Evolutionary conservation across 1,140 invertebrate genomes (phyloP), one percentile per base, ranked within the genome.

Genomic region (Anastatus disparis): DNA sequence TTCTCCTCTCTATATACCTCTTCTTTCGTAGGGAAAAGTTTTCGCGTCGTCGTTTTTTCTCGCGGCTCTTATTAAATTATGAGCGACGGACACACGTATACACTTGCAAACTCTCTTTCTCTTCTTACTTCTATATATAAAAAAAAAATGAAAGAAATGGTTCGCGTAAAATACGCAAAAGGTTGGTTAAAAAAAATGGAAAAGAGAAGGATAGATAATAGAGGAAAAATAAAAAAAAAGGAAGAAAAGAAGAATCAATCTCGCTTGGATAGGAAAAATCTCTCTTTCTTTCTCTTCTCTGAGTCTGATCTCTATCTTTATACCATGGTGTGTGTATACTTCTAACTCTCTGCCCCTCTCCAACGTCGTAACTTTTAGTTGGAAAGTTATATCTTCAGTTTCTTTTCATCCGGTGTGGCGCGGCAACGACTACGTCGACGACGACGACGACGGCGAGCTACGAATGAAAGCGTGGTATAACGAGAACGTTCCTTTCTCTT

Each of bases 21-120:
- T n/a, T n/a, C n/a, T n/a, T n/a, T n/a, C n/a, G n/a, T n/a, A n/a
- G n/a, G 27, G 6, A 3, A 27, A 20, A 55, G 53, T 26, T 7
- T 10, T 7, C 24, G 2, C n/a, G 15, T 31, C 52, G 38, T 44
- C n/a, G n/a, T n/a, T n/a, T 61, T 44, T 40, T 59, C 66, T 38
- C n/a, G 44, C 24, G 15, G 17, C 66, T 70, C 52, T 70, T 70
- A 70, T 70, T 70, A 70, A 70, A 70, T 70, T 70, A 70, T 61
- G 29, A 70, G 44, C 61, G 46, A 42, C 24, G 56, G 22, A 59
- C 35, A 27, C 44, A n/a, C 44, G 44, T 24, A 27, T 17, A 52
- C 48, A 27, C 53, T 24, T 12, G 50, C 50, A 2, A n/a, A n/a
- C n/a, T n/a, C n/a, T n/a, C n/a, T n/a, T n/a, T n/a, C n/a, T n/a